Percentiles rank a stretch among this genome's conserved stretches.
Conservation (phyloP, 2,113 vertebrate genomes). For the Mesitornis unicolor region DNA sequence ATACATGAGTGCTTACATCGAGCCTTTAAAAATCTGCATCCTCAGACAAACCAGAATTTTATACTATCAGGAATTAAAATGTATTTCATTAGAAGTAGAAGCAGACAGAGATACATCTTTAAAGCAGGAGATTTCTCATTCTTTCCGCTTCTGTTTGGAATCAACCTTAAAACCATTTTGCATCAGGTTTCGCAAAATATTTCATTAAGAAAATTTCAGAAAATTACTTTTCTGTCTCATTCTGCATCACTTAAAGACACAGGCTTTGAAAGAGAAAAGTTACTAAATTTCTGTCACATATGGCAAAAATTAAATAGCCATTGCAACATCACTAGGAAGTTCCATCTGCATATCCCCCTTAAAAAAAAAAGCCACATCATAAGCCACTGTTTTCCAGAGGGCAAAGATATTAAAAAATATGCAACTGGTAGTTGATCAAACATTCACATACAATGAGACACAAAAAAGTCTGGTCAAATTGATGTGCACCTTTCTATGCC, state of each 20-base stretch:
- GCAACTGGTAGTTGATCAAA: background rate
- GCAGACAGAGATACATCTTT: background rate
- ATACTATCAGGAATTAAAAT: background rate
- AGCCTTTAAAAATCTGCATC: background rate
- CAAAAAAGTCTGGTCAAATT: background rate
- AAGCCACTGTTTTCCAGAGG: background rate
- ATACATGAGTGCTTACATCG: background rate
- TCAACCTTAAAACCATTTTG: background rate
- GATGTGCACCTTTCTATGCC: accelerated
- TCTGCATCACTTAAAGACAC: background rate
- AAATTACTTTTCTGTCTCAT: background rate
- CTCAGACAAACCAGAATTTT: background rate
- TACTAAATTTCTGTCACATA: background rate
- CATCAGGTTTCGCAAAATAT: background rate
- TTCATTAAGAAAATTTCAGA: background rate
- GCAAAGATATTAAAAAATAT: background rate
- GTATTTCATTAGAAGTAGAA: background rate
- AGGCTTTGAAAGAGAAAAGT: background rate
- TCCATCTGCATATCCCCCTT: background rate
- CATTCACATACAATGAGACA: background rate
- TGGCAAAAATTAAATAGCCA: background rate
- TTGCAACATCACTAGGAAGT: background rate
- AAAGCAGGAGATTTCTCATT: background rate
- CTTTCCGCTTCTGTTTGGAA: background rate
- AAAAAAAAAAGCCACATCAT: background rate